A percentile compares a stretch with the other conserved stretches of the same genome.
These are phyloP conservation scores for Synchiropus splendidus DNA, from an alignment of 2,113 vertebrate species.

Conservation along the genomic window DNA sequence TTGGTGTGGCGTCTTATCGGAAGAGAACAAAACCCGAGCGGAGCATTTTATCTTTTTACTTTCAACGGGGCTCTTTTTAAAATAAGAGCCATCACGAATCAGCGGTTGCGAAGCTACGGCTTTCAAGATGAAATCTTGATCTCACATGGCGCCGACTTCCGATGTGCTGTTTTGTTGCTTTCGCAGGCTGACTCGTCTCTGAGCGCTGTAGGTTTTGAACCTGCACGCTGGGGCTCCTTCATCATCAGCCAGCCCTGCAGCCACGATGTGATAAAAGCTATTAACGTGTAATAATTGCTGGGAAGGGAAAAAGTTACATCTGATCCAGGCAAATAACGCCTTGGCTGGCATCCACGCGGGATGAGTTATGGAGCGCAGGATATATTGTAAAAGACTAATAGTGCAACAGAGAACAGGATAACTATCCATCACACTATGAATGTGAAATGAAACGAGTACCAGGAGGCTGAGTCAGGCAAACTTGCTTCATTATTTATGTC, in stretches of 20 bases:
- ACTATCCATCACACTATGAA: slow-evolving; percentile 32
- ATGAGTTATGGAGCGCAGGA: slow-evolving; percentile 37
- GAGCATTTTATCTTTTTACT: too few species aligned
- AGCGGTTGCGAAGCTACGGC: too few species aligned
- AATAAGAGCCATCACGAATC: too few species aligned
- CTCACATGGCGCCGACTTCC: too few species aligned
- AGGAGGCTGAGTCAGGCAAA: neutral
- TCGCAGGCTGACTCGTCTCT: slow-evolving; percentile 7
- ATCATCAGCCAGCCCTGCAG: slow-evolving; percentile 23
- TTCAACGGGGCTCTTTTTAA: too few species aligned
- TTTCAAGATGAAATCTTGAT: too few species aligned
- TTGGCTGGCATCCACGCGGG: slow-evolving; percentile 28
- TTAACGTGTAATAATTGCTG: slow-evolving; percentile 44
- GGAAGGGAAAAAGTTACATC: slow-evolving; percentile 22
- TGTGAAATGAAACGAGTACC: slow-evolving; percentile 16
- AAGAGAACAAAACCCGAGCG: too few species aligned
- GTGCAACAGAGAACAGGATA: slow-evolving; percentile 29
- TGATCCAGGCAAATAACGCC: slow-evolving; percentile 40
- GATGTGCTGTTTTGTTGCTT: neutral
- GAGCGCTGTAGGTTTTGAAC: slow-evolving; percentile 14
- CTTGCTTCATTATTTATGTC: neutral
- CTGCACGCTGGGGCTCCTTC: slow-evolving; percentile 12
- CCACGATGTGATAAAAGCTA: slow-evolving; percentile 45
- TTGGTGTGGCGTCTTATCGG: too few species aligned
- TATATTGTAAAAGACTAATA: slow-evolving; percentile 31